phyloP scores from a whole-genome alignment of 2,888 invertebrate species.

The Julus scandinavius region DNA sequence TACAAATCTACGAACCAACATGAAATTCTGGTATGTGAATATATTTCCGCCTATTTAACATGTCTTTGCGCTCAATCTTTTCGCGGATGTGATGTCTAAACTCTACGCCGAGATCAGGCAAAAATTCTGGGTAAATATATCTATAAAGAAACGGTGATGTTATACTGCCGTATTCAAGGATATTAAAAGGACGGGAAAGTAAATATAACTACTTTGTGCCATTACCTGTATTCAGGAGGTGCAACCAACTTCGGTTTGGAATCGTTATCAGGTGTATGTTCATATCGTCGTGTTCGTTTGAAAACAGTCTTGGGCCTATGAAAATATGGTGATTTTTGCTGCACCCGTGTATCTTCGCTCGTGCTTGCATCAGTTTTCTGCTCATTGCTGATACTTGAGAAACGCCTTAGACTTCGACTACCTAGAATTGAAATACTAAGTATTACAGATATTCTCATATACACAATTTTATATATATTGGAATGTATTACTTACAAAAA shows the following conservation, averaged over 20 bases:
- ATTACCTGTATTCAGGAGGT: constrained; percentile 50
- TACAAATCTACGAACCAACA: constrained; percentile 76
- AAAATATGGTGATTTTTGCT: not conserved
- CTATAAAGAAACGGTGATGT: constrained; percentile 64
- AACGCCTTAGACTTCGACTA: not conserved
- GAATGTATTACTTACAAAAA: not conserved
- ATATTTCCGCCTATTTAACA: constrained; percentile 83
- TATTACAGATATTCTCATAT: not conserved
- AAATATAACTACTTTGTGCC: not conserved
- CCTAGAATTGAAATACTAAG: not conserved
- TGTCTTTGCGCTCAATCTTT: constrained; percentile 89
- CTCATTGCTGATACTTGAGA: not conserved
- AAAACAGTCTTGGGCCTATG: not conserved
- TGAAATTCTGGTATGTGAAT: constrained; percentile 98
- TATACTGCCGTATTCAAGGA: not conserved
- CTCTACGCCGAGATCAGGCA: constrained; percentile 84
- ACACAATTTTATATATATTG: not conserved
- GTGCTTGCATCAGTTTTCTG: not conserved
- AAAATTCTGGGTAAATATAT: constrained; percentile 87
- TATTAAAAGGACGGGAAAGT: not conserved
- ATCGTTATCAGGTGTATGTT: not conserved
- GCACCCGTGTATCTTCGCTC: not conserved
- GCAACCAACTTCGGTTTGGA: not conserved
- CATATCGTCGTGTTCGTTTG: not conserved
- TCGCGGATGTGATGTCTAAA: constrained; percentile 85